These are phyloP conservation scores for Cossypha caffra DNA, from an alignment of 2,797 vertebrate genomes.

Conservation along the genomic window DNA sequence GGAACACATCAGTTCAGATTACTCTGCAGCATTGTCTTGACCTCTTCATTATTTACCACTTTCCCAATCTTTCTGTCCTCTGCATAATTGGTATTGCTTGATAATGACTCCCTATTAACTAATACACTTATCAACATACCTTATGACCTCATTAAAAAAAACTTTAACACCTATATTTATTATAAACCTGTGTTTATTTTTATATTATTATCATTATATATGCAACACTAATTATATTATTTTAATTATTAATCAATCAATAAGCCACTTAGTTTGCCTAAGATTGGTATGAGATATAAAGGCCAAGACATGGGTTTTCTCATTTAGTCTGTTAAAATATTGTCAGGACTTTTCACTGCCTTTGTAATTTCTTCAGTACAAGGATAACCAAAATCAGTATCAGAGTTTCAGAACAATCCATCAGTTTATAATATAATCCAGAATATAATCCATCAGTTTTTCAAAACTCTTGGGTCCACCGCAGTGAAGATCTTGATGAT, in stretches of 20 bases:
- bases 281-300: not conserved
- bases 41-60: not conserved
- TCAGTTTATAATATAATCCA: not conserved
- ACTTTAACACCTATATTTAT: not conserved
- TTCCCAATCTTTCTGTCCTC: not conserved
- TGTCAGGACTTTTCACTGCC: not conserved
- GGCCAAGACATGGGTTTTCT: not conserved
- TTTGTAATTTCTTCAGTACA: not conserved
- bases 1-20: not conserved
- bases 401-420: not conserved
- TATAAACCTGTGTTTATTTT: not conserved
- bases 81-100: not conserved
- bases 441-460: not conserved
- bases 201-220: not conserved
- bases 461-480: not conserved
- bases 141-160: not conserved
- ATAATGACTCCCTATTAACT: not conserved
- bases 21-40: not conserved
- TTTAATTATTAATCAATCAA: not conserved
- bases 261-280: not conserved
- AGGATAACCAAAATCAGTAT: not conserved
- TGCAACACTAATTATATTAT: not conserved
- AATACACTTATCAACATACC: not conserved
- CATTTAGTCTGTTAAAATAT: not conserved
- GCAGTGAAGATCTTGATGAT: not conserved